A percentile compares a stretch with the other conserved stretches of the same genome.
Evolutionary conservation across 1,140 invertebrate genomes (phyloP).

Genomic region (Scylla paramamosain): DNA sequence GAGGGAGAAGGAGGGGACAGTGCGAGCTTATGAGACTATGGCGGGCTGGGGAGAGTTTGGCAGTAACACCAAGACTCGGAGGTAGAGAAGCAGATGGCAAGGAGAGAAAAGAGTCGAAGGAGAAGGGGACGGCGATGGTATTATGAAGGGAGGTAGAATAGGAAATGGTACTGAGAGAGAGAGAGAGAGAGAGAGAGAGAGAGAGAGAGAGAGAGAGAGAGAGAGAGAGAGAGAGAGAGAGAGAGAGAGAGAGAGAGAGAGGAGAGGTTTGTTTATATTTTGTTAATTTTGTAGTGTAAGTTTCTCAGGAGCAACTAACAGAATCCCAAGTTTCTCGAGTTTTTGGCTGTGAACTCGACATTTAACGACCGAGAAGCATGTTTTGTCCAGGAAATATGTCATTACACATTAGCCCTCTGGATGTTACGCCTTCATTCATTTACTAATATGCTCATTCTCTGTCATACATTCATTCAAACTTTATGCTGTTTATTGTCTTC

Average conservation of each 20-base stretch:
- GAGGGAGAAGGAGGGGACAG: slow-evolving; percentile 13
- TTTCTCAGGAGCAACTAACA: too few species aligned
- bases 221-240: background rate
- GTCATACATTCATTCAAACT: too few species aligned
- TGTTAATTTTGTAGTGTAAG: too few species aligned
- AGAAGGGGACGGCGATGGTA: background rate
- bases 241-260: background rate
- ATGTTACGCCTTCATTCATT: too few species aligned
- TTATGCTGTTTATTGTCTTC: too few species aligned
- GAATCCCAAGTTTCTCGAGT: too few species aligned
- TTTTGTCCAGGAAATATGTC: too few species aligned
- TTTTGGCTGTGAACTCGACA: too few species aligned
- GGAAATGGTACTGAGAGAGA: background rate
- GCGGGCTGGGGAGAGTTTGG: background rate
- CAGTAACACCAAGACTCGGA: background rate
- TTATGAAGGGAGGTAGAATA: too few species aligned
- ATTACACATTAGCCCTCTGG: too few species aligned
- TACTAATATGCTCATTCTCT: too few species aligned
- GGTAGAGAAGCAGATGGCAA: background rate
- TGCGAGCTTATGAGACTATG: background rate
- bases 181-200: slow-evolving; percentile 16
- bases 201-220: slow-evolving; percentile 3
- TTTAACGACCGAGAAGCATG: too few species aligned
- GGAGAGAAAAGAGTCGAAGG: background rate
- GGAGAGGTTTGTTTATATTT: background rate